Evolutionary conservation across 2,888 invertebrate genomes (phyloP), one percentile per base, ranked within the genome.

Genomic region (Coecobrya sp.): DNA sequence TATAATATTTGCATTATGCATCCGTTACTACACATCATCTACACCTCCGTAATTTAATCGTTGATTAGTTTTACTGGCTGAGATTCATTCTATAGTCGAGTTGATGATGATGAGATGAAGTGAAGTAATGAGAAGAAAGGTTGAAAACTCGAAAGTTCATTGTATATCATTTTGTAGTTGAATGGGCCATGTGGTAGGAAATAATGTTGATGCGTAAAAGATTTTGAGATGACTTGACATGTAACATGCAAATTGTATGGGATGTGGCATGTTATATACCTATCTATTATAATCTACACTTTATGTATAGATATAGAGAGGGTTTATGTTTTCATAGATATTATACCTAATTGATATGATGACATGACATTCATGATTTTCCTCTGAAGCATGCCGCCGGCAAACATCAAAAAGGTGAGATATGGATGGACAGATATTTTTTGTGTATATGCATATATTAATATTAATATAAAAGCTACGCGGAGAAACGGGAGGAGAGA

Each of bases 311-410:
- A 68, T 22, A 10, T 22, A 11, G 7, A 27, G 30, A 4, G 27
- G 27, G 11, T 5, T 62, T 13, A 68, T 27, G 73, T 42, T 13
- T 36, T 45, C 42, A 73, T 42, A 59, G 59, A 22, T n/a, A 59
- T 11, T 59, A 59, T 59, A 59, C 7, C 4, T 16, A 27, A 52
- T 49, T 79, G 79, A 79, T 52, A 52, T 27, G 79, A 79, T 79
- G 79, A 55, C 81, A 81, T 81, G 81, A 81, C 76, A 76, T 76
- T 81, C 27, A 81, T 81, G 59, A 81, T 81, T 52, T n/a, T 81
- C 49, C 45, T 76, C 42, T 76, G 76, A 76, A 73, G 42, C 76
- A 76, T 25, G 81, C 55, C 59, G 59, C 22, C 81, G 81, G 81
- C 81, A 30, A n/a, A 16, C 52, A 81, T 81, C 52, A 81, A 81